Conservation (phyloP, 37 sponge, comb jelly and placozoan species). For the Lycopodina hypogea region DNA sequence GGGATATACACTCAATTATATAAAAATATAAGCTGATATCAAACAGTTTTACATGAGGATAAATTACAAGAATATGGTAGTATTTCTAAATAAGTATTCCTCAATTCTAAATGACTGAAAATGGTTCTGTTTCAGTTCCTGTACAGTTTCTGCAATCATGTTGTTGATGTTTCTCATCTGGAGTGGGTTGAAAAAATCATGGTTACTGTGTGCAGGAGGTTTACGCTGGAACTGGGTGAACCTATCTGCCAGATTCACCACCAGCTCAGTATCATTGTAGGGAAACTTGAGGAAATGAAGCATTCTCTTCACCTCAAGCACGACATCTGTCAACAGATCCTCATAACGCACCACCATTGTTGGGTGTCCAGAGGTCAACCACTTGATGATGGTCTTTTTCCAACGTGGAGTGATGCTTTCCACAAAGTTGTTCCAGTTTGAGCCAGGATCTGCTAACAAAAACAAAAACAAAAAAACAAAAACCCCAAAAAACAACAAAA, state of each 20-base stretch:
- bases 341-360: conserved; percentile 40
- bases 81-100: neutral
- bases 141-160: neutral
- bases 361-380: conserved; percentile 13
- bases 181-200: neutral
- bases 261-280: neutral
- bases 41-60: too few species aligned
- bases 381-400: conserved; percentile 15
- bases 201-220: neutral
- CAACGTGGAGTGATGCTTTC: conserved; percentile 8
- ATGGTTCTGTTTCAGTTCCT: neutral
- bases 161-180: neutral
- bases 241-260: neutral
- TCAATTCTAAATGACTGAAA: neutral
- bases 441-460: neutral
- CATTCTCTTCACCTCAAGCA: conserved; percentile 12
- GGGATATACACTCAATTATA: too few species aligned
- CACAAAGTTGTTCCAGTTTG: conserved; percentile 32
- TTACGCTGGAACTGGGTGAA: neutral
- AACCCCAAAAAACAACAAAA: too few species aligned
- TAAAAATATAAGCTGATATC: too few species aligned
- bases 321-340: conserved; percentile 21
- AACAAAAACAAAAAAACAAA: too few species aligned
- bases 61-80: too few species aligned
- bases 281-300: conserved; percentile 17